Conservation (phyloP, 2,113 vertebrate genomes). For the Brachyhypopomus gauderio region DNA sequence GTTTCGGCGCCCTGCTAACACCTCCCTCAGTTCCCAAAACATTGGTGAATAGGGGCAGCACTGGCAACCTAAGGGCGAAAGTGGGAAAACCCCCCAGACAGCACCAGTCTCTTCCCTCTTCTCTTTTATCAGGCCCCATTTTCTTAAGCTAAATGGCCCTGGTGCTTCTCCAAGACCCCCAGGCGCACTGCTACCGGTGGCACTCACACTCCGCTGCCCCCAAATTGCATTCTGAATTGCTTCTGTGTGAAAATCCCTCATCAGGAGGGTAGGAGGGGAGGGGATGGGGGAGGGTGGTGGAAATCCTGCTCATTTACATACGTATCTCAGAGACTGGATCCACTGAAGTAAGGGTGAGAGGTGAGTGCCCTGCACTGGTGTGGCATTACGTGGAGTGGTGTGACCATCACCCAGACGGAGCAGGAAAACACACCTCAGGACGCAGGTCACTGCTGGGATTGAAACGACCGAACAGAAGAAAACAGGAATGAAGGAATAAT, state of each 20-base stretch:
- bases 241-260: conserved; percentile 51
- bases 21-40: too few relatives aligned
- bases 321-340: conserved; percentile 36
- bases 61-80: too few relatives aligned
- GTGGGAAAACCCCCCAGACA: background rate
- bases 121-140: conserved; percentile 47
- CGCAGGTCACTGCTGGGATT: background rate
- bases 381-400: conserved; percentile 6
- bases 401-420: background rate
- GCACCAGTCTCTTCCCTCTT: conserved; percentile 24
- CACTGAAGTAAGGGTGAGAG: background rate
- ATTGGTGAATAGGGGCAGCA: too few relatives aligned
- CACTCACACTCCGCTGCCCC: conserved; percentile 52
- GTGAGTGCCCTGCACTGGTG: background rate
- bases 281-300: background rate
- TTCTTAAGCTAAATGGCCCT: conserved; percentile 57
- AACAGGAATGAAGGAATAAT: background rate
- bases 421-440: background rate
- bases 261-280: conserved; percentile 29
- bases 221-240: conserved; percentile 54
- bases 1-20: conserved; percentile 10
- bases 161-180: conserved; percentile 50
- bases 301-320: conserved; percentile 51
- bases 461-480: background rate
- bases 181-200: conserved; percentile 33